Percentiles rank a stretch among this genome's conserved stretches.
Evolutionary conservation across 92 coral and sea anemone genomes (phyloP).

Genomic region (Zoanthus gigantus): DNA sequence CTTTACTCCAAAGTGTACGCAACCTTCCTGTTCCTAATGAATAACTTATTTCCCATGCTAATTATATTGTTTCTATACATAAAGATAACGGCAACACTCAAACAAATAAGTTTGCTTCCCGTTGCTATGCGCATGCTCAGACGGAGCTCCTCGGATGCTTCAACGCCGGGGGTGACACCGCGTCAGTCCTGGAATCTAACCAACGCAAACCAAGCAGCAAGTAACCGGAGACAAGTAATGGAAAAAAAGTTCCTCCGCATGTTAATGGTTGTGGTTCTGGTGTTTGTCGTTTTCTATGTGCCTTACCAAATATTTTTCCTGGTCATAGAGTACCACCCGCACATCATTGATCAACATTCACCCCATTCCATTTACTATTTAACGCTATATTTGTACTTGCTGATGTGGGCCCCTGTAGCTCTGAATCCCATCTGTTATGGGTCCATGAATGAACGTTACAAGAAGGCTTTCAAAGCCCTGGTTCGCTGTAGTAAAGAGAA

Average conservation of each 20-base stretch:
- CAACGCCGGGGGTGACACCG: slow-evolving; percentile 70
- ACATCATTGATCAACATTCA: not conserved
- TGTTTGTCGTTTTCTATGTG: slow-evolving; percentile 75
- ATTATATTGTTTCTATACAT: slow-evolving; percentile 67
- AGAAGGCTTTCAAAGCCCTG: slow-evolving; percentile 69
- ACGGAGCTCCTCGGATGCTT: slow-evolving; percentile 69
- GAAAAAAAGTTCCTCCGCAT: slow-evolving; percentile 80
- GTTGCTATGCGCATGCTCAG: slow-evolving; percentile 61
- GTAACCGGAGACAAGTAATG: slow-evolving; percentile 63
- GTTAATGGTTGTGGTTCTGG: slow-evolving; percentile 73
- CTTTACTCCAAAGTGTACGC: slow-evolving; percentile 64
- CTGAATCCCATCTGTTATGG: slow-evolving; percentile 85
- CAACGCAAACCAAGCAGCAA: slow-evolving; percentile 66
- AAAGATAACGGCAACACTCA: slow-evolving; percentile 75
- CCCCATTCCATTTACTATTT: slow-evolving; percentile 25
- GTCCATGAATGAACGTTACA: slow-evolving; percentile 80
- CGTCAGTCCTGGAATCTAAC: slow-evolving; percentile 68
- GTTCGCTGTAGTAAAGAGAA: slow-evolving; percentile 6
- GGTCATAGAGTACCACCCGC: slow-evolving; percentile 45
- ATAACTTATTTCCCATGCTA: slow-evolving; percentile 71
- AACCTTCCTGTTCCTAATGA: slow-evolving; percentile 63
- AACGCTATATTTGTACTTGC: slow-evolving; percentile 59
- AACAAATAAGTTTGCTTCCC: slow-evolving; percentile 72
- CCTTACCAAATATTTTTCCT: slow-evolving; percentile 77
- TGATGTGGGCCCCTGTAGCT: slow-evolving; percentile 82